A percentile compares a stretch with the other conserved stretches of the same genome.
Conservation (phyloP, 2,113 vertebrate genomes). For the Sceloporus tristichus region DNA sequence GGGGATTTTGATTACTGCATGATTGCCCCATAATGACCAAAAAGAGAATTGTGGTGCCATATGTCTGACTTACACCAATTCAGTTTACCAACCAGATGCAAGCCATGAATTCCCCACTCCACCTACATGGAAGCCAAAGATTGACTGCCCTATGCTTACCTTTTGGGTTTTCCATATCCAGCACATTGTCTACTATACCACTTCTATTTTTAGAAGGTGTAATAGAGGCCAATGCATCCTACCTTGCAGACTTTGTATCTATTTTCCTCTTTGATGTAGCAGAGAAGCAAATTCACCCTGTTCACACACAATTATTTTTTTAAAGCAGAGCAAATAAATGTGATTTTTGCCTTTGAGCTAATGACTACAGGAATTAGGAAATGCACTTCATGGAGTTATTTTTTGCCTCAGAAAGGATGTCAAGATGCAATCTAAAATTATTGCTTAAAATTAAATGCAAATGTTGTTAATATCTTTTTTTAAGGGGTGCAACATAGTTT, state of each 20-base stretch:
- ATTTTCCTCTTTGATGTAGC: neutral
- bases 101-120: too few relatives aligned
- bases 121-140: too few relatives aligned
- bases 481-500: constrained; percentile 6
- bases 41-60: too few relatives aligned
- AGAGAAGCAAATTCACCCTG: neutral
- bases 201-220: neutral
- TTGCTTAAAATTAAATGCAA: constrained; percentile 35
- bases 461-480: neutral
- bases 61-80: too few relatives aligned
- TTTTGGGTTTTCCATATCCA: too few relatives aligned
- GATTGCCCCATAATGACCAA: too few relatives aligned
- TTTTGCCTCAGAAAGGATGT: neutral
- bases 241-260: neutral
- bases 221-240: neutral
- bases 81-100: too few relatives aligned
- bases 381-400: neutral
- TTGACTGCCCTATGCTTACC: too few relatives aligned
- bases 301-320: neutral
- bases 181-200: neutral
- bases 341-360: neutral
- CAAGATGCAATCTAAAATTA: neutral
- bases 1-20: too few relatives aligned
- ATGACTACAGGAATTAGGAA: neutral
- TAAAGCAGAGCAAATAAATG: neutral